Evolutionary conservation across 35 echinoderm and acorn worm species (phyloP).

Genomic region (Heliocidaris tuberculata): DNA sequence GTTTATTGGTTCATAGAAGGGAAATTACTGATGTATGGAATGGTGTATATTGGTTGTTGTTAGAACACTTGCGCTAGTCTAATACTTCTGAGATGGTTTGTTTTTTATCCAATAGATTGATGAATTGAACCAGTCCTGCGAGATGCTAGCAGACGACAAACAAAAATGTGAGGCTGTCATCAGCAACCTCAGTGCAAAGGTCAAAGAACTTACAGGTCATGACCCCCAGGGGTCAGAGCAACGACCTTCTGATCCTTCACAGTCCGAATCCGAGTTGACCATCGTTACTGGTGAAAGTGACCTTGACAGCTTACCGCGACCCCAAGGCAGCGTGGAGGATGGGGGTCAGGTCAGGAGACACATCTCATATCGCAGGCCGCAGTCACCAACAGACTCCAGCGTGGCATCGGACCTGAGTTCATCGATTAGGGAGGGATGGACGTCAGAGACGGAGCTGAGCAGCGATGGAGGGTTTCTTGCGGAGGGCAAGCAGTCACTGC

Average conservation of each 20-base stretch:
- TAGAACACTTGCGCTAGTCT: background rate
- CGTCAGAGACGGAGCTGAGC: constrained; percentile 34
- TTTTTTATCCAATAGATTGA: background rate
- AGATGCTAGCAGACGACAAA: constrained; percentile 70
- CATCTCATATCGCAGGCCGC: constrained; percentile 36
- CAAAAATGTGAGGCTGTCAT: constrained; percentile 73
- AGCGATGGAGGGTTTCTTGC: constrained; percentile 51
- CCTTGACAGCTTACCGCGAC: background rate
- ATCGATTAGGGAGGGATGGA: background rate
- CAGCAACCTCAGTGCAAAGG: constrained; percentile 66
- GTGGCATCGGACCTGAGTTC: constrained; percentile 50
- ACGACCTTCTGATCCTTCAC: background rate
- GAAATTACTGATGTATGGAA: too few species aligned
- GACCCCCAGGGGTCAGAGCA: constrained; percentile 20
- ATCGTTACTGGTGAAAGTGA: constrained; percentile 54
- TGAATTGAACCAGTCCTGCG: constrained; percentile 62
- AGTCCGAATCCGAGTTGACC: constrained; percentile 59
- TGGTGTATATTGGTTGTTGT: too few species aligned
- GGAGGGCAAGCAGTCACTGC: constrained; percentile 49
- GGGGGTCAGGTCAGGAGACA: background rate
- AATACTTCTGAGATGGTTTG: background rate
- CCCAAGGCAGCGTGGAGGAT: background rate
- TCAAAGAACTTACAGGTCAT: constrained; percentile 48
- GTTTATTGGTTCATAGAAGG: too few species aligned
- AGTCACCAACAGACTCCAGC: constrained; percentile 50